These are phyloP conservation scores for Macrochelys suwanniensis DNA, from an alignment of 2,797 vertebrate genomes.

Conservation along the genomic window DNA sequence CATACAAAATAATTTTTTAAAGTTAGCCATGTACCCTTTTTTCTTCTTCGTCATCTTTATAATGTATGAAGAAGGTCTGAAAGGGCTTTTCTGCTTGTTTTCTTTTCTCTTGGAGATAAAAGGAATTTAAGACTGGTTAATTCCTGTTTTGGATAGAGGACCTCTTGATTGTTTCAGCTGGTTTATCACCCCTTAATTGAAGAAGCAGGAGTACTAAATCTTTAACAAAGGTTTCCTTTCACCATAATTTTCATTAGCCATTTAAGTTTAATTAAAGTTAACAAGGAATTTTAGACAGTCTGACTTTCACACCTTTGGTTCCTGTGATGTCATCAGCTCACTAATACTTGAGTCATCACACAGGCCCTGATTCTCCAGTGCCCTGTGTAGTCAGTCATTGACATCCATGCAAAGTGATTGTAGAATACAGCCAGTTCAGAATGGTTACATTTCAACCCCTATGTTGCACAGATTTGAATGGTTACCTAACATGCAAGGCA, in stretches of 20 bases:
- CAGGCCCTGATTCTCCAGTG: not conserved
- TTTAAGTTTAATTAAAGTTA: too few species aligned
- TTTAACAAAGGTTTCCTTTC: too few species aligned
- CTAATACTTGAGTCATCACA: not conserved
- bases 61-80: not conserved
- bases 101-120: not conserved
- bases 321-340: not conserved
- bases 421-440: not conserved
- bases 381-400: not conserved
- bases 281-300: too few species aligned
- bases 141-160: not conserved
- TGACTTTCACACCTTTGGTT: not conserved
- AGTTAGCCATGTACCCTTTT: not conserved
- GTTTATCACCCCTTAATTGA: too few species aligned
- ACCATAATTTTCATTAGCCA: too few species aligned
- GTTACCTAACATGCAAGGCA: not conserved
- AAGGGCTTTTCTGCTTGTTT: not conserved
- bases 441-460: not conserved
- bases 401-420: too few species aligned
- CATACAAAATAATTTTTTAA: not conserved
- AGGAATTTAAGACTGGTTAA: too few species aligned
- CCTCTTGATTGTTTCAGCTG: not conserved
- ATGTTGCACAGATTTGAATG: not conserved
- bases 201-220: too few species aligned
- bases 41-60: not conserved